A percentile compares a stretch with the other conserved stretches of the same genome.
phyloP scores from a whole-genome alignment of 2,113 vertebrate species.

The Bambusicola thoracicus region DNA sequence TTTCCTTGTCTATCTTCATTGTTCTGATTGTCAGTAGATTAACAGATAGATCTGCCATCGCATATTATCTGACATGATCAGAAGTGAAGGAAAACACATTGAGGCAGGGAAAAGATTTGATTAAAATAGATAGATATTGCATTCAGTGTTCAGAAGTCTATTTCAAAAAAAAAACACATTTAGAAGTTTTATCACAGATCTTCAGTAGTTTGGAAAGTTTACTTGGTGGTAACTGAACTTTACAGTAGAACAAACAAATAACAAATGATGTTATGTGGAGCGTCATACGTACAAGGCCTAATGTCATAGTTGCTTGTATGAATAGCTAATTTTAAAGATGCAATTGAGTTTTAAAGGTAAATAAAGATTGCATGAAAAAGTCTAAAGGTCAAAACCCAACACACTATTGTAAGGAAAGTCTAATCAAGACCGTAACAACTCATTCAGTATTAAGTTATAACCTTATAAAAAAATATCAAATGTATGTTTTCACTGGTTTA shows the following conservation, averaged over 20 bases:
- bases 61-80: constrained; percentile 2
- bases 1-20: neutral
- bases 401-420: neutral
- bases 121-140: constrained; percentile 53
- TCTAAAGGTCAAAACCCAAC: neutral
- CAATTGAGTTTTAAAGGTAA: neutral
- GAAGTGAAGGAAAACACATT: constrained; percentile 31
- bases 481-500: neutral
- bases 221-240: neutral
- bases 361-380: neutral
- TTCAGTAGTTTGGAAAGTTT: neutral
- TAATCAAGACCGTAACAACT: neutral
- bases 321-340: neutral
- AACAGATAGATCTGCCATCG: neutral
- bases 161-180: constrained; percentile 32
- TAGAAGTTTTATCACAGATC: constrained; percentile 1
- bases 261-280: neutral
- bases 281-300: neutral
- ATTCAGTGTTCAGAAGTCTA: constrained; percentile 36
- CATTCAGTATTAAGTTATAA: neutral
- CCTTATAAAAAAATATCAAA: neutral
- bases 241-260: neutral
- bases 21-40: neutral
- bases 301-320: neutral
- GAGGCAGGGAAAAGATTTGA: constrained; percentile 12